Evolutionary conservation across 2,888 invertebrate species (phyloP), one percentile per base, ranked within the genome.

Genomic region (Agelastica alni): DNA sequence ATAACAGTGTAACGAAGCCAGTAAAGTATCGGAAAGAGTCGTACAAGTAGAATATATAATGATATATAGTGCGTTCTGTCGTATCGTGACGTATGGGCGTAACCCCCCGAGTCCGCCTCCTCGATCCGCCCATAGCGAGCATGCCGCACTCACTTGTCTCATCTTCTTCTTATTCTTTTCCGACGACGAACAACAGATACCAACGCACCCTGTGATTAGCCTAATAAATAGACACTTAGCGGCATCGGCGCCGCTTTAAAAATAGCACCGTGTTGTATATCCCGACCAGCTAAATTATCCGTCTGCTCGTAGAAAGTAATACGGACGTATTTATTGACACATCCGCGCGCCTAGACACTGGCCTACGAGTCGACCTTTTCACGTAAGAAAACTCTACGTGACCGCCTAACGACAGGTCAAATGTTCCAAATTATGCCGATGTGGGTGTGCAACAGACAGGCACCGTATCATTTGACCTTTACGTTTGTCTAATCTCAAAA

Each of bases 201-300:
- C 66, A 64, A 65, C 62, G 67, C 72, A 75, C 75, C 75, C 75
- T 73, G 74, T 75, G 71, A 75, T 75, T 75, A 75, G 69, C 66
- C 67, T 75, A 75, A 75, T 75, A 75, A 75, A 75, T 75, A 75
- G 74, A 75, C 73, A 71, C 72, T 72, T 71, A 70, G 71, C 68
- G 62, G 64, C 58, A 69, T 61, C 70, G 73, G 73, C 74, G 73
- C 72, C 71, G 71, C 65, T 68, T n/a, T n/a, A n/a, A n/a, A n/a
- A n/a, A n/a, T n/a, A n/a, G n/a, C n/a, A n/a, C n/a, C n/a, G n/a
- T n/a, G n/a, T n/a, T n/a, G n/a, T n/a, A n/a, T n/a, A n/a, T n/a
- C n/a, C n/a, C n/a, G n/a, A n/a, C n/a, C n/a, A n/a, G n/a, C n/a
- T n/a, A n/a, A n/a, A n/a, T n/a, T n/a, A n/a, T n/a, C n/a, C n/a